Conservation (phyloP, 2,797 vertebrate genomes). For the Sarcophilus harrisii region DNA sequence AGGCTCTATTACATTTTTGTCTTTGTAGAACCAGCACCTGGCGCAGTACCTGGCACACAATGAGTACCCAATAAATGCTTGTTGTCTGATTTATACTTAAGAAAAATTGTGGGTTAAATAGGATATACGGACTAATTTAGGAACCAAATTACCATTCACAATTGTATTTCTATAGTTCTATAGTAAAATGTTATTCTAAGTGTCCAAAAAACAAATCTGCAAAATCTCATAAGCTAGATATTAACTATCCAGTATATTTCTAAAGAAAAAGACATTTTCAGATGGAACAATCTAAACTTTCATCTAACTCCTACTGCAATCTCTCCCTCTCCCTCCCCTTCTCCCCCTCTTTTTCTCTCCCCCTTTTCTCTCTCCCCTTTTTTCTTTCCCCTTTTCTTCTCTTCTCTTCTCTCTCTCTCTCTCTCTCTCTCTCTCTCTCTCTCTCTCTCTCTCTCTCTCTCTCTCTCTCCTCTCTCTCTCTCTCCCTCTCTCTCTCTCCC, state of each 20-base stretch:
- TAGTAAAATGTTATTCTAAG: slow-evolving; percentile 51
- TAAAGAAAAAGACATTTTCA: slow-evolving; percentile 58
- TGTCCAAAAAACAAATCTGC: slow-evolving; percentile 53
- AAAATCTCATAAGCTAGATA: slow-evolving; percentile 47
- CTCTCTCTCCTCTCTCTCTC: no score
- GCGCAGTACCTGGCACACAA: background rate
- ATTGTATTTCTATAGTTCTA: slow-evolving; percentile 43
- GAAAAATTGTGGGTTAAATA: slow-evolving; percentile 18
- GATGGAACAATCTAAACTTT: slow-evolving; percentile 41
- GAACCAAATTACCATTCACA: slow-evolving; percentile 56
- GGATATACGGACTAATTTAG: slow-evolving; percentile 2
- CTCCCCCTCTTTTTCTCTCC: no score
- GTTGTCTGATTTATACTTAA: background rate
- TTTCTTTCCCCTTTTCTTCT: no score
- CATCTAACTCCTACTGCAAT: slow-evolving; percentile 33
- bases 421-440: no score
- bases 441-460: no score
- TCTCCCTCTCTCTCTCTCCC: no score
- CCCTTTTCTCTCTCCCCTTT: no score
- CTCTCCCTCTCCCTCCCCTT: no score
- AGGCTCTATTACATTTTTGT: background rate
- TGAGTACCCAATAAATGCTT: background rate
- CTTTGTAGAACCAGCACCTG: background rate
- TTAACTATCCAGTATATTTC: slow-evolving; percentile 50
- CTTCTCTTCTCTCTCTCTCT: no score